Base-by-base conservation (phyloP, 92 coral and sea anemone genomes). In the Muricea muricata region DNA sequence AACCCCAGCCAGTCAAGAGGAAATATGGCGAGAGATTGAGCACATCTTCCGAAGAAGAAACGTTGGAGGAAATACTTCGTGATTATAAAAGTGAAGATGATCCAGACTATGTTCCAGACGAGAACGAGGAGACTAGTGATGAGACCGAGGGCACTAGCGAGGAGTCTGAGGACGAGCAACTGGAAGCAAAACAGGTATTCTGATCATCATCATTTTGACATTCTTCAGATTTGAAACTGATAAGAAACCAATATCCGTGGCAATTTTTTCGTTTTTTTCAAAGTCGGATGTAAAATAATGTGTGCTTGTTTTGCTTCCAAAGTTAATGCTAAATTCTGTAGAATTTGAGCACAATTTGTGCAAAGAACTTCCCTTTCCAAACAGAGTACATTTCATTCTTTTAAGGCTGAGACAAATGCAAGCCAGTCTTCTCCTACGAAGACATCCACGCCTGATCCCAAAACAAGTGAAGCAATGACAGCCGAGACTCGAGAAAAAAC, bases 51-150 rank as follows among this genome's bases (percentile, higher is more conserved):
- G 89, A 76, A 50, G 90, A 60, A 14, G 76, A 32, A 23, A 54
- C 83, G 30, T 42, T 87, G n/a, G 80, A 75, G 25, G 94, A 88
- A 42, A 78, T 94, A 29, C 79, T 89, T 52, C 84, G 80, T 40
- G 91, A 84, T n/a, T 94, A 93, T 83, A 70, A 67, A 34, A 93
- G 97, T 70, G 98, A 89, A 24, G 98, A 93, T 13, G 98, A 94
- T 81, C 91, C 98, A 34, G 95, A 94, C 68, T 94, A 89, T 83
- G 78, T 28, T 48, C 98, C 97, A 71, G 60, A 75, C 15, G 78
- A 85, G 31, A 83, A 85, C 88, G 95, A 80, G 48, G 80, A 81
- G 0, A 45, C 46, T 13, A 29, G 73, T 78, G 72, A 71, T 25
- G 91, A 60, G 61, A 48, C 86, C 54, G 86, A 40, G 31, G 70